Percentiles rank a stretch among this genome's conserved stretches.
These are phyloP conservation scores for Hemichromis elongatus DNA, from an alignment of 2,113 vertebrate genomes.

Conservation along the genomic window DNA sequence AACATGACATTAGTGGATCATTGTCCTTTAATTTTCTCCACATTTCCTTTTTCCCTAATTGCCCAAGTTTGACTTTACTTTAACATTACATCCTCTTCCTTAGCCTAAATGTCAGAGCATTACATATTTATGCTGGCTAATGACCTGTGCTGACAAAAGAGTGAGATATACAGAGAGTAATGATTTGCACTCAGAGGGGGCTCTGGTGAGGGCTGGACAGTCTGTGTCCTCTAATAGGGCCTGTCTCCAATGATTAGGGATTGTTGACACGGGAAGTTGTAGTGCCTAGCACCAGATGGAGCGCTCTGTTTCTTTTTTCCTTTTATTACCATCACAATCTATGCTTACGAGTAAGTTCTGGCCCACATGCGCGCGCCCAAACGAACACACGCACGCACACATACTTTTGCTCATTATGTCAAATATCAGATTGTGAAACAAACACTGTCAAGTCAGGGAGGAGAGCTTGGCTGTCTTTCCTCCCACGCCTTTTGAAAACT, in stretches of 20 bases:
- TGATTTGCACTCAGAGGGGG: constrained; percentile 56
- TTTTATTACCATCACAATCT: constrained; percentile 41
- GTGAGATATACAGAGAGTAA: constrained; percentile 45
- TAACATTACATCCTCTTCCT: neutral
- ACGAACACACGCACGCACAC: neutral
- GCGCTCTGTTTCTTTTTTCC: constrained; percentile 13
- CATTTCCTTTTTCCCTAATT: constrained; percentile 8
- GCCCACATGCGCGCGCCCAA: neutral
- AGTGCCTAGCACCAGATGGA: constrained; percentile 45
- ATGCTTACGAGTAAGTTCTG: constrained; percentile 4
- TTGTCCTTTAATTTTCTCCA: neutral
- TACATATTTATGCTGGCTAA: constrained; percentile 46
- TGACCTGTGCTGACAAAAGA: constrained; percentile 41
- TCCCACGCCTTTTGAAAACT: constrained; percentile 44
- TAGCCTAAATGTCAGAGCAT: constrained; percentile 39
- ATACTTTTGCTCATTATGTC: constrained; percentile 55
- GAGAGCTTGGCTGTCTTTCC: constrained; percentile 16
- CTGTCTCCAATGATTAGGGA: constrained; percentile 63
- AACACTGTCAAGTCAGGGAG: constrained; percentile 38
- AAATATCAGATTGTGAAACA: constrained; percentile 55
- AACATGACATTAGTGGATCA: neutral
- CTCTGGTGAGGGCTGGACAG: constrained; percentile 50
- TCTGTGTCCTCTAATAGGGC: constrained; percentile 59
- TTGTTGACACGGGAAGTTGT: constrained; percentile 59
- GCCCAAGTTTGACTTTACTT: constrained; percentile 5